Evolutionary conservation across 2,797 vertebrate genomes (phyloP).

Genomic region (Amblyopsis hoosieri): DNA sequence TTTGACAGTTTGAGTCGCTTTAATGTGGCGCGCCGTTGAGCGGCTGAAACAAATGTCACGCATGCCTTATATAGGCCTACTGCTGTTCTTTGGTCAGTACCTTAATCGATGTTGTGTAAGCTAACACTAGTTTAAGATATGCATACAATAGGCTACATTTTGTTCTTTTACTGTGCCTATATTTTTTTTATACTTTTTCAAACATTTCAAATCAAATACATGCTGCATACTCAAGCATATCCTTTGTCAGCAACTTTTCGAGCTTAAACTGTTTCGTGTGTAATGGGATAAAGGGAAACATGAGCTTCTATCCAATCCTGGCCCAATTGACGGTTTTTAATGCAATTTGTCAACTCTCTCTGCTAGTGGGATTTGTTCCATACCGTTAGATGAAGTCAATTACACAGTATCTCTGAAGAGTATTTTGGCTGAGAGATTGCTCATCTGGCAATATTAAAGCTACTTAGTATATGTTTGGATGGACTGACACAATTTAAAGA

Average conservation of each 20-base stretch:
- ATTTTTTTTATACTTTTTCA: conserved; percentile 16
- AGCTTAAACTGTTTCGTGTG: conserved; percentile 86
- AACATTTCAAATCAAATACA: conserved; percentile 53
- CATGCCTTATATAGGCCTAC: conserved; percentile 19
- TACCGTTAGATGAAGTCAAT: conserved; percentile 88
- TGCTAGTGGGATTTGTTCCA: conserved; percentile 87
- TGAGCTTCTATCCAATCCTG: conserved; percentile 84
- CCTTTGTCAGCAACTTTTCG: conserved; percentile 81
- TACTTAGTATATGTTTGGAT: conserved; percentile 80
- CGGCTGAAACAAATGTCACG: conserved; percentile 61
- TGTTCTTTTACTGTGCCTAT: conserved; percentile 58
- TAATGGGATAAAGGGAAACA: conserved; percentile 86
- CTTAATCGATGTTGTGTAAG: conserved; percentile 60
- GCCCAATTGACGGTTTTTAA: conserved; percentile 85
- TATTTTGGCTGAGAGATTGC: conserved; percentile 82
- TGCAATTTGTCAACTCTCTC: conserved; percentile 86
- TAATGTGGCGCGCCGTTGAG: conserved; percentile 53
- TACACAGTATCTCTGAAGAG: conserved; percentile 83
- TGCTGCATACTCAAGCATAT: conserved; percentile 63
- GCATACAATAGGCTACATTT: conserved; percentile 15
- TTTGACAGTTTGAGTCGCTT: conserved; percentile 75
- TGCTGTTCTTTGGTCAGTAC: conserved; percentile 32
- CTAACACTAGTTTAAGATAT: conserved; percentile 32
- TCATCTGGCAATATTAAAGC: conserved; percentile 82
- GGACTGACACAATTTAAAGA: conserved; percentile 60